Evolutionary conservation across 2,888 invertebrate genomes (phyloP), one percentile per base, ranked within the genome.

Genomic region (Diloba caeruleocephala): DNA sequence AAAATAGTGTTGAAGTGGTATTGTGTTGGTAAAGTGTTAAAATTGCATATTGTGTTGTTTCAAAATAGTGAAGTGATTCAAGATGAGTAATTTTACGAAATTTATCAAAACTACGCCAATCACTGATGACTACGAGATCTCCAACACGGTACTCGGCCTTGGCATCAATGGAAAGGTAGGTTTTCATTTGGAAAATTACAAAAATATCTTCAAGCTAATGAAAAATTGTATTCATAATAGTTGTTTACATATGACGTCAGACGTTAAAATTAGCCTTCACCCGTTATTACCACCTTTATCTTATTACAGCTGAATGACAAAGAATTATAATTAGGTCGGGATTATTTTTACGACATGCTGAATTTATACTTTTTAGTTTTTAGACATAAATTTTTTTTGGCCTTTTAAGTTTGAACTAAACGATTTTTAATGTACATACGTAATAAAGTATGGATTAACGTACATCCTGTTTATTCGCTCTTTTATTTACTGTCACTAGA

Each of bases 151-250:
- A 32, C 95, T 99, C 57, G 99, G 99, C 33, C 95, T 99, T 60
- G 99, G 99, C 8, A 99, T 99, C 72, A 99, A 99, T 91, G 99
- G 99, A 61, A 99, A 99, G 95, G 94, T 94, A 72, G 77, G 86
- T 77, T 63, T 59, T 55, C 12, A 53, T 50, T 54, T 32, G 29
- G 15, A 44, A 62, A 63, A 31, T 44, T 38, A 33, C 9, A 50
- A n/a, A 25, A 42, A 51, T 53, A 60, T 54, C 41, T 23, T 43
- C 43, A 38, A 29, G 42, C 42, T 49, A 45, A 36, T 10, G 26
- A 25, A 29, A 33, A 58, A 63, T 75, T 72, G 15, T 21, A 38
- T 39, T 36, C 32, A n/a, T 28, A 36, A 37, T 29, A 21, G 39
- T 77, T 85, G 84, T 85, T 85, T 85, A 83, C 82, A 64, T 68